A percentile compares a stretch with the other conserved stretches of the same genome.
Conservation (phyloP, 2,888 invertebrate genomes). For the Epinotia bilunana region DNA sequence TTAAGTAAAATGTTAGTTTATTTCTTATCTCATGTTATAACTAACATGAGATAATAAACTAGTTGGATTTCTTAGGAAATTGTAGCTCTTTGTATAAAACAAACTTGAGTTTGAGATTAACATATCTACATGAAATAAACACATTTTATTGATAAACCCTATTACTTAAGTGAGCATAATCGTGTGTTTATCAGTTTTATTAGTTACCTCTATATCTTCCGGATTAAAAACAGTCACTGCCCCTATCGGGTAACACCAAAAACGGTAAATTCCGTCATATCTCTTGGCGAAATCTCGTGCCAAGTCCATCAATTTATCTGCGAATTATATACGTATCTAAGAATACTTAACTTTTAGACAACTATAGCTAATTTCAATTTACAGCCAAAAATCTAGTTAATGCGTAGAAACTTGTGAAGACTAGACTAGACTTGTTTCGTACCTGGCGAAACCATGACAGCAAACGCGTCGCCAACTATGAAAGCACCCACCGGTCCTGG, state of each 20-base stretch:
- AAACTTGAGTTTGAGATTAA: too few species aligned
- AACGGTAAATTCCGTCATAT: conserved; percentile 25
- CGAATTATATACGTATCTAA: background rate
- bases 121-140: background rate
- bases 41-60: too few species aligned
- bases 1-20: too few species aligned
- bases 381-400: too few species aligned
- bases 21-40: too few species aligned
- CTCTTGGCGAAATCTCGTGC: conserved; percentile 21
- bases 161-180: background rate
- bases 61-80: too few species aligned
- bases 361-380: too few species aligned
- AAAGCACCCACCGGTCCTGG: conserved; percentile 40
- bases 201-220: conserved; percentile 45
- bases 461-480: conserved; percentile 41
- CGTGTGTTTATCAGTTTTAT: background rate
- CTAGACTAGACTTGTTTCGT: too few species aligned
- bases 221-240: conserved; percentile 45
- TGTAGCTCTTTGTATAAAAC: too few species aligned
- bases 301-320: conserved; percentile 38
- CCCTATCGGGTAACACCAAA: conserved; percentile 41
- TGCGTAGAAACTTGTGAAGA: too few species aligned
- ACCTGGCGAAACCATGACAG: conserved; percentile 42
- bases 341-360: background rate
- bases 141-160: background rate